phyloP scores from a whole-genome alignment of 2,797 vertebrate species.

The Falco biarmicus region DNA sequence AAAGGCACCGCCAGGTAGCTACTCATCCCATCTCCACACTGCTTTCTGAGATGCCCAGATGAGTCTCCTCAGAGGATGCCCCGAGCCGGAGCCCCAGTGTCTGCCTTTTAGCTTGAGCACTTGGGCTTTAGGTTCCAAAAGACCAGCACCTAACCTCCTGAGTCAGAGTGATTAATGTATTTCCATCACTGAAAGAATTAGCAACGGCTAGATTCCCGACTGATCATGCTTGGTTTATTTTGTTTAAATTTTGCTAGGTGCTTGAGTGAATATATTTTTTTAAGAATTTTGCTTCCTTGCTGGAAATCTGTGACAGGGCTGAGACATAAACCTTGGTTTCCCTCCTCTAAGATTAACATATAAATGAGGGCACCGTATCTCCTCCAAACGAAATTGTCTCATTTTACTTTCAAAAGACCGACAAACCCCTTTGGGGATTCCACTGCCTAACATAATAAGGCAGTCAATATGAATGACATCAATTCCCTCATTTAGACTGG shows the following conservation, averaged over 20 bases:
- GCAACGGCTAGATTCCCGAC: too few relatives aligned
- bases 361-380: neutral
- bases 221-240: neutral
- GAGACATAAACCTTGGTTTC: neutral
- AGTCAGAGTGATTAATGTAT: neutral
- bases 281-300: neutral
- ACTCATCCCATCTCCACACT: too few relatives aligned
- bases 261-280: neutral
- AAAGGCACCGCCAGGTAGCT: neutral
- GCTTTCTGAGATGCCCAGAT: neutral
- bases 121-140: neutral
- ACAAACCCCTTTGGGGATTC: neutral
- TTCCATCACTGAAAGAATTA: neutral
- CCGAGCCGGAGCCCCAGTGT: rapidly evolving
- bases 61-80: too few relatives aligned
- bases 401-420: neutral
- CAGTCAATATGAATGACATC: neutral
- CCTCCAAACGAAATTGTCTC: neutral
- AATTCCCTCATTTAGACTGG: neutral
- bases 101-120: neutral
- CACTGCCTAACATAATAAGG: neutral
- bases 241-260: neutral
- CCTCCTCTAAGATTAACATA: neutral
- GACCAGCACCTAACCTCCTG: neutral
- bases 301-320: neutral